Evolutionary conservation across 2,888 invertebrate species (phyloP), one percentile per base, ranked within the genome.

Genomic region (Hypena proboscidalis): DNA sequence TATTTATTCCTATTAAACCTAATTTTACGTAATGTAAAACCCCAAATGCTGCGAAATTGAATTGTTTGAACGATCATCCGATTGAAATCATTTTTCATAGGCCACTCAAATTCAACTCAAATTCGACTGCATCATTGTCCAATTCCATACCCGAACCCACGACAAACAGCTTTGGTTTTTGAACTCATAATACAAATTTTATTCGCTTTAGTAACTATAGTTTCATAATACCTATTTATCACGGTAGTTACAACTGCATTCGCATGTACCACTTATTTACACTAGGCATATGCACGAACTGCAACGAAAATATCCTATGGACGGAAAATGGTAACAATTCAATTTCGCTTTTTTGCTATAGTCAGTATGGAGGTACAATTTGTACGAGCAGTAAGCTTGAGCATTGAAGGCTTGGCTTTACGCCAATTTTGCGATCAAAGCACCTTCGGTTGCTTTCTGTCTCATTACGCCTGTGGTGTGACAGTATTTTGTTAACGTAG

Each of bases 271-370:
- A 81, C 83, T 73, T 79, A 75, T 74, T 74, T 71, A 65, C 52
- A 62, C 52, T 80, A 79, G 77, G 73, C 73, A 74, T 74, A 64
- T 85, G 88, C 88, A 89, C 88, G 86, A 80, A 71, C 66, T 70
- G 77, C 80, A 75, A 78, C 70, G 66, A 64, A 73, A 83, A 81
- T 80, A 77, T 86, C 86, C 84, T 77, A 76, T 70, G 71, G 85
- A 86, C 83, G 83, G 85, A 85, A 80, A 77, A 79, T 78, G 83
- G 81, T 82, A 86, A 89, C 89, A 90, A 89, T 90, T 90, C 89
- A 89, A 89, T 90, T 90, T 89, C 89, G 89, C 88, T 88, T 89
- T 83, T 85, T 88, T 81, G 88, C 87, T 88, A 80, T 64, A 75
- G 77, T 80, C 75, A 67, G 73, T 85, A 76, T 76, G 66, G 71